Evolutionary conservation across 1,140 invertebrate species (phyloP).

Genomic region (Leucophenga varia): DNA sequence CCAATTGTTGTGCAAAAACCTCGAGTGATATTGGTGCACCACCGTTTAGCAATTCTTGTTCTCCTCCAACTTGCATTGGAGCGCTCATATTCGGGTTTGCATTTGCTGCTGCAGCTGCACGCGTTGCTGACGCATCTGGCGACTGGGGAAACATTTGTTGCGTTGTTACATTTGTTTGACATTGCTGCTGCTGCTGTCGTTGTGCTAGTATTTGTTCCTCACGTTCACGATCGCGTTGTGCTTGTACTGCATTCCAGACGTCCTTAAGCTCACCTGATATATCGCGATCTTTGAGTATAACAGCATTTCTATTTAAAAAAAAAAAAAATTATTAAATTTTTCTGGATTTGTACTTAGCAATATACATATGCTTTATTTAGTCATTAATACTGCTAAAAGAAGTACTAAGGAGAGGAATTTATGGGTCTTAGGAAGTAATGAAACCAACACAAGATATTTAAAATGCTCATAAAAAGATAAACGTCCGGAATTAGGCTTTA

Average conservation of each 20-base stretch:
- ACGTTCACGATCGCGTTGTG: conserved; percentile 63
- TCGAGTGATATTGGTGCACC: conserved; percentile 25
- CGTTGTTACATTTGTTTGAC: conserved; percentile 48
- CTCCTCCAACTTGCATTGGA: conserved; percentile 29
- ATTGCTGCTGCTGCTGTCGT: conserved; percentile 42
- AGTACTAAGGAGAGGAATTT: too few relatives aligned
- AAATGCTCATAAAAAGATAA: too few relatives aligned
- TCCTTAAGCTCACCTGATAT: conserved; percentile 72
- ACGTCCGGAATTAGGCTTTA: too few relatives aligned
- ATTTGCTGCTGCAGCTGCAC: conserved; percentile 17
- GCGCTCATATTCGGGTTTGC: conserved; percentile 21
- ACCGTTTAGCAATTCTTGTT: conserved; percentile 28
- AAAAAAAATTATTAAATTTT: neutral
- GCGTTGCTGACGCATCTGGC: conserved; percentile 31
- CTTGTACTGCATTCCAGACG: conserved; percentile 70
- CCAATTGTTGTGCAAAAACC: conserved; percentile 42
- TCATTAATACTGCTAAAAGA: too few relatives aligned
- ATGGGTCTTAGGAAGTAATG: too few relatives aligned
- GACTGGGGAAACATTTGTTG: conserved; percentile 54
- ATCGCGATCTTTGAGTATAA: conserved; percentile 68
- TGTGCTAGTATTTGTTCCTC: conserved; percentile 56
- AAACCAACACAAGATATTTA: too few relatives aligned
- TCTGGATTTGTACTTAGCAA: too few relatives aligned
- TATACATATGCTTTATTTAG: too few relatives aligned
- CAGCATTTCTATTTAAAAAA: conserved; percentile 57